These are phyloP conservation scores for Heterochromis multidens DNA, from an alignment of 2,113 vertebrate genomes.

Conservation along the genomic window DNA sequence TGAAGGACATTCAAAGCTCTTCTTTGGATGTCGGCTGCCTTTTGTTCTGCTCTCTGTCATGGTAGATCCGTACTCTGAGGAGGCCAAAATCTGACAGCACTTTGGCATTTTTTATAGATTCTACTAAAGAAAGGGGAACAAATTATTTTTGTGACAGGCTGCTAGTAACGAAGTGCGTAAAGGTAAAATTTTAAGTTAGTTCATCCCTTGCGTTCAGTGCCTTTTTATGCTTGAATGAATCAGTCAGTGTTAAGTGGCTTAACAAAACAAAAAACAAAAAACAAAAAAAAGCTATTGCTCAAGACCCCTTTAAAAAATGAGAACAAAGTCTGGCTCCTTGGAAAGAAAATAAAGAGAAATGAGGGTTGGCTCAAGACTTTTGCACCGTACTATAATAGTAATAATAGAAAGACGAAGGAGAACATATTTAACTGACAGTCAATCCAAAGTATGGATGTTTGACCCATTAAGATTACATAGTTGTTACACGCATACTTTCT, in stretches of 20 bases:
- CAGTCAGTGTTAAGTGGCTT: no score
- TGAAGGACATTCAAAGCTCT: not conserved
- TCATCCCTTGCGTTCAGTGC: not conserved
- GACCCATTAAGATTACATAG: not conserved
- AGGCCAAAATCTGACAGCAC: not conserved
- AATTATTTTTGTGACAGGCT: no score
- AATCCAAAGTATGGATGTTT: not conserved
- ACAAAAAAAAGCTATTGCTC: not conserved
- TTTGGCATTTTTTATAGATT: not conserved
- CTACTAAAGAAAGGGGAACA: not conserved
- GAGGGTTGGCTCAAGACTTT: not conserved
- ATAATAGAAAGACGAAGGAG: not conserved
- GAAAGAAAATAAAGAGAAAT: not conserved
- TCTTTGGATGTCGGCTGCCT: rapidly evolving
- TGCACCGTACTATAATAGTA: not conserved
- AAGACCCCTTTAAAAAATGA: not conserved
- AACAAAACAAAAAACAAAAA: no score
- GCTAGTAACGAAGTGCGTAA: not conserved
- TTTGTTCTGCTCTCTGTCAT: not conserved
- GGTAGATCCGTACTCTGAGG: not conserved
- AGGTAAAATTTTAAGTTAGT: not conserved
- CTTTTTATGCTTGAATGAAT: not conserved
- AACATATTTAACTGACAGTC: not conserved
- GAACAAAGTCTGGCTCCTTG: not conserved
- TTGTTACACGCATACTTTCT: not conserved